phyloP scores from a whole-genome alignment of 2,888 invertebrate genomes.

The Griposia aprilina region DNA sequence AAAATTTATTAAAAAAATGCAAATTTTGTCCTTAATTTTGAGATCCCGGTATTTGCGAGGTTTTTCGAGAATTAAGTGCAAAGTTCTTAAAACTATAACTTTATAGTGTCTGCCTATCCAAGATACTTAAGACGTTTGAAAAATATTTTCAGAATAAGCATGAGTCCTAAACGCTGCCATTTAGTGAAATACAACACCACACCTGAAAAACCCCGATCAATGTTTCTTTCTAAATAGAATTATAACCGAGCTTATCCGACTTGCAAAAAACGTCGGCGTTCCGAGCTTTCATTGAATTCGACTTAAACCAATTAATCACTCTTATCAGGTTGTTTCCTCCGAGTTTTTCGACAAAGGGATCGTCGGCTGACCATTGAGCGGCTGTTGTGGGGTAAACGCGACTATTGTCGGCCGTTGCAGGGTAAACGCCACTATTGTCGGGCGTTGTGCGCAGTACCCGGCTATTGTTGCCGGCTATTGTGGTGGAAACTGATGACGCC shows the following conservation, averaged over 20 bases:
- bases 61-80: neutral
- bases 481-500: slow-evolving; percentile 84
- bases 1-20: slow-evolving; percentile 17
- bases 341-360: slow-evolving; percentile 84
- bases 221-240: slow-evolving; percentile 68
- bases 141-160: neutral
- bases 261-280: slow-evolving; percentile 77
- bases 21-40: slow-evolving; percentile 34
- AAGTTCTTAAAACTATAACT: neutral
- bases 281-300: slow-evolving; percentile 87
- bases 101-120: neutral
- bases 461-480: slow-evolving; percentile 83
- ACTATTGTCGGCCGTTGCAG: slow-evolving; percentile 76
- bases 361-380: slow-evolving; percentile 83
- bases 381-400: slow-evolving; percentile 82
- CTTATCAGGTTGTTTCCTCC: slow-evolving; percentile 87
- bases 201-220: slow-evolving; percentile 26
- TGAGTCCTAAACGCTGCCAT: neutral
- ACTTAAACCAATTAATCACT: slow-evolving; percentile 90
- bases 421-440: slow-evolving; percentile 81
- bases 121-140: neutral
- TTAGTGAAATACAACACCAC: slow-evolving; percentile 7
- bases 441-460: slow-evolving; percentile 78
- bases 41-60: neutral
- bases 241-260: slow-evolving; percentile 75